Evolutionary conservation across 2,888 invertebrate genomes (phyloP).

Genomic region (Brachynemurus nebulosus): DNA sequence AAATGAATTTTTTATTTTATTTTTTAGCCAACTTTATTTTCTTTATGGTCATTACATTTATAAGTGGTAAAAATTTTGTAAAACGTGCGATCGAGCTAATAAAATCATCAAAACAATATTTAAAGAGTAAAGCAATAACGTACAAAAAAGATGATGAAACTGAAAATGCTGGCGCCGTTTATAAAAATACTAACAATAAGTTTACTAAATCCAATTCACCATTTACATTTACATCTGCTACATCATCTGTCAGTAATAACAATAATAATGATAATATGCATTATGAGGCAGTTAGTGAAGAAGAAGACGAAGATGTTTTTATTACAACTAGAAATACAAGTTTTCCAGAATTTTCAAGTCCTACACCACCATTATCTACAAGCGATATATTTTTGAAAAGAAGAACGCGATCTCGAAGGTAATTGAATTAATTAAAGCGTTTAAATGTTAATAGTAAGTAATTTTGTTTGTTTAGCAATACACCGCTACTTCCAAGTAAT

Average conservation of each 20-base stretch:
- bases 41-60: too few species aligned
- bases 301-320: constrained; percentile 13
- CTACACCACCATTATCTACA: constrained; percentile 22
- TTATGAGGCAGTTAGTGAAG: constrained; percentile 4
- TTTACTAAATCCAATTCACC: too few species aligned
- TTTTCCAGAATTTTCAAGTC: constrained; percentile 11
- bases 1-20: too few species aligned
- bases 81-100: too few species aligned
- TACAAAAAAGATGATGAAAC: too few species aligned
- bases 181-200: too few species aligned
- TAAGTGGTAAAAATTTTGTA: too few species aligned
- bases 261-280: background rate
- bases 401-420: constrained; percentile 22
- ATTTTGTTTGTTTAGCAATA: constrained; percentile 21
- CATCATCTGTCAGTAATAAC: background rate
- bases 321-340: background rate
- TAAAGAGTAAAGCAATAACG: too few species aligned
- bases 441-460: too few species aligned
- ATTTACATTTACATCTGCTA: too few species aligned
- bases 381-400: background rate
- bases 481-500: constrained; percentile 23
- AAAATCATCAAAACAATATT: background rate
- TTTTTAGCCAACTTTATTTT: too few species aligned
- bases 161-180: too few species aligned
- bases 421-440: constrained; percentile 13